phyloP scores from a whole-genome alignment of 2,113 vertebrate genomes.

The Calyptommatus sinebrachiatus region DNA sequence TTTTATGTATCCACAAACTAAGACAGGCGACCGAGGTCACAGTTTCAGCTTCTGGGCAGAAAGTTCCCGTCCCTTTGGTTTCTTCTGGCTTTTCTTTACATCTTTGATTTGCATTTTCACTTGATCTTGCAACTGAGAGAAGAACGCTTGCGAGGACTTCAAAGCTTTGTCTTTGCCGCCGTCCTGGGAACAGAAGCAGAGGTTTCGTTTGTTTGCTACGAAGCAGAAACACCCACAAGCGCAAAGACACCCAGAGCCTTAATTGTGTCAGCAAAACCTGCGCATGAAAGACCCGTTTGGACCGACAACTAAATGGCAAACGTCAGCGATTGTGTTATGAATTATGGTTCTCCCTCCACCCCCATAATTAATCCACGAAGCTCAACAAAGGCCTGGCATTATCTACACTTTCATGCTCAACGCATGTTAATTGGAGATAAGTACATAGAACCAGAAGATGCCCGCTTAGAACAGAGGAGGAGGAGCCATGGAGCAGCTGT shows the following conservation, averaged over 20 bases:
- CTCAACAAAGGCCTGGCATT: background rate
- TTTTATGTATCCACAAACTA: conserved; percentile 51
- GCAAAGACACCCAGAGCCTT: background rate
- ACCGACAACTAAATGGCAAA: background rate
- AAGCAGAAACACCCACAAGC: background rate
- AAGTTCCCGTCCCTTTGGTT: conserved; percentile 78
- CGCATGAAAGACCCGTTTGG: background rate
- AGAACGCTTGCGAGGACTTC: conserved; percentile 92
- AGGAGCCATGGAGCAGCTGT: background rate
- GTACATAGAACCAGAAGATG: background rate
- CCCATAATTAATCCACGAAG: conserved; percentile 2
- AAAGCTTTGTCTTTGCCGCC: conserved; percentile 92
- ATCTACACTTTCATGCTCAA: background rate
- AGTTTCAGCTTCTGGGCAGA: conserved; percentile 90
- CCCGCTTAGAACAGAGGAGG: background rate
- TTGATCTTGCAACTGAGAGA: conserved; percentile 94
- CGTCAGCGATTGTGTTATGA: background rate
- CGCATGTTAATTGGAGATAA: background rate
- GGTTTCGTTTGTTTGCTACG: background rate
- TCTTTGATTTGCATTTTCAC: conserved; percentile 90
- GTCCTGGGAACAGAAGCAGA: conserved; percentile 72
- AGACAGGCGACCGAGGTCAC: conserved; percentile 59
- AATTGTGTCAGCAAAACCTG: background rate
- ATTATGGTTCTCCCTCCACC: background rate
- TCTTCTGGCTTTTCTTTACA: conserved; percentile 74